Percentiles rank a stretch among this genome's conserved stretches.
Conservation (phyloP, 1,140 invertebrate genomes). For the Lasioglossum baleicum region DNA sequence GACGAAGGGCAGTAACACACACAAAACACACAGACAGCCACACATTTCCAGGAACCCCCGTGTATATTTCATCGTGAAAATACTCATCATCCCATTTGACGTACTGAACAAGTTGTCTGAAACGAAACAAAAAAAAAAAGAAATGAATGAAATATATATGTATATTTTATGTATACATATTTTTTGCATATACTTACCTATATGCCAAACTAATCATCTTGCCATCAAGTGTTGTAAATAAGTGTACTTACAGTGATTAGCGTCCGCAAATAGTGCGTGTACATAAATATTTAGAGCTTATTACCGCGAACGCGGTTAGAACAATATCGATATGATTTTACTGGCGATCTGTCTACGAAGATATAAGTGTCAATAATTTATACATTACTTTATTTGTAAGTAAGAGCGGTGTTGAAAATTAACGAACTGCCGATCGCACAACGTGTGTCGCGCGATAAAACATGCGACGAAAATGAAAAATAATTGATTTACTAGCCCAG, state of each 20-base stretch:
- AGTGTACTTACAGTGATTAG: slow-evolving; percentile 80
- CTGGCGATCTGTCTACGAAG: slow-evolving; percentile 6
- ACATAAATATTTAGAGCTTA: slow-evolving; percentile 70
- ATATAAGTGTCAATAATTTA: slow-evolving; percentile 28
- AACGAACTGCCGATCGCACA: slow-evolving; percentile 19
- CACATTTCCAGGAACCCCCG: slow-evolving; percentile 56
- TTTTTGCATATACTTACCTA: slow-evolving; percentile 50
- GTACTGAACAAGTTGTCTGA: slow-evolving; percentile 34
- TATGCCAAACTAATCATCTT: slow-evolving; percentile 71
- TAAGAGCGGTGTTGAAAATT: slow-evolving; percentile 7
- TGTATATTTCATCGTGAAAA: slow-evolving; percentile 43
- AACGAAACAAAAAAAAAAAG: too few relatives aligned
- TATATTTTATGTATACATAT: slow-evolving; percentile 53
- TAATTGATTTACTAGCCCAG: slow-evolving; percentile 12
- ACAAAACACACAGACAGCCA: slow-evolving; percentile 38
- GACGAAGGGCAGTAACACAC: slow-evolving; percentile 57
- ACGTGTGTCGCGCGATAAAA: slow-evolving; percentile 7
- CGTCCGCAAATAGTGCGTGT: slow-evolving; percentile 76
- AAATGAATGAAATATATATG: slow-evolving; percentile 3
- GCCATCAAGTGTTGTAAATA: slow-evolving; percentile 80
- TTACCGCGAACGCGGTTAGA: slow-evolving; percentile 31
- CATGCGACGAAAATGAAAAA: not conserved
- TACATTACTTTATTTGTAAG: slow-evolving; percentile 20
- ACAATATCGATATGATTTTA: slow-evolving; percentile 36
- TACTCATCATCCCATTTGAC: slow-evolving; percentile 30